Evolutionary conservation across 2,113 vertebrate genomes (phyloP), one percentile per base, ranked within the genome.

Genomic region (Symphodus melops): DNA sequence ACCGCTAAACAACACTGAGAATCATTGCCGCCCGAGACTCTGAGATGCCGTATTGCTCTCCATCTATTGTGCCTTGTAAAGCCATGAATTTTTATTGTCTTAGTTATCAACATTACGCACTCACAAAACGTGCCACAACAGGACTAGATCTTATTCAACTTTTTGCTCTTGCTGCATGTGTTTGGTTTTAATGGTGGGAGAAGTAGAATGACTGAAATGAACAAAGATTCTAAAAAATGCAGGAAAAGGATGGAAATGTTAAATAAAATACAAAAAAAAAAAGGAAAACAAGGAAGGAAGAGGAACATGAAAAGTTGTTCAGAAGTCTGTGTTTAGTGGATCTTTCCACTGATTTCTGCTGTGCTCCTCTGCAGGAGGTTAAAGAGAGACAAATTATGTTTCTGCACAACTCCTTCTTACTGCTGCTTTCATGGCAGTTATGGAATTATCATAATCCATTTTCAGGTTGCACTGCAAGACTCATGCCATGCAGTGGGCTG

Each of bases 371-470:
- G 79, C 70, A 68, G 82, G 88, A 82, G 68, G 68, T 81, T 52
- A 54, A 54, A 58, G 9, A 39, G 74, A 81, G 48, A 64, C 70
- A 23, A 63, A 75, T 80, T 76, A 81, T 84, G 75, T 75, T 79
- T 77, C 68, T 42, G 9, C 60, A 10, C 25, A 59, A 63, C 65
- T 73, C 68, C 66, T 65, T 66, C 53, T 42, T 23, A 75, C 72
- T 68, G 64, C 70, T 54, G 67, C 62, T 72, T 76, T 56, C 23
- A 59, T 82, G 71, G 66, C 69, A 75, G 65, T 77, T 87, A 60
- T 74, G 55, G 61, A 86, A 90, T 92, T 87, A 89, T 87, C 81
- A 85, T 89, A 91, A 91, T 90, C 86, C 82, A 82, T 88, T 89
- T 89, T 83, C 83, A 83, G 74, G 71, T 83, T 86, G 86, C 73